These are phyloP conservation scores for Trichomalopsis sarcophagae DNA, from an alignment of 1,140 invertebrate species.

Conservation along the genomic window DNA sequence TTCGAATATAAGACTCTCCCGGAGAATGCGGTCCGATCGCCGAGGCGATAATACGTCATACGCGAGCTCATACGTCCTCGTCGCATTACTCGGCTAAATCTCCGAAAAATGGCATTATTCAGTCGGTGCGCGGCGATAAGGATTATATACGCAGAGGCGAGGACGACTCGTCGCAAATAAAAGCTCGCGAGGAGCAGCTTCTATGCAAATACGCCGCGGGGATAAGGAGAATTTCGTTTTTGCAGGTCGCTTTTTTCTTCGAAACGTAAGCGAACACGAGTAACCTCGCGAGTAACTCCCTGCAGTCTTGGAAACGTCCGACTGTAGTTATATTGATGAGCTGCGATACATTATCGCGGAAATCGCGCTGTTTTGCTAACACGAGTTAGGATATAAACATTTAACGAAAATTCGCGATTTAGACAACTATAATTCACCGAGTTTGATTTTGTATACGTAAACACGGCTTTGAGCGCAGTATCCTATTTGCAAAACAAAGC, in stretches of 20 bases:
- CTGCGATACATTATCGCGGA: neutral
- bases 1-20: conserved; percentile 61
- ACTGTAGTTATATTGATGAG: neutral
- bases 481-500: neutral
- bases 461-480: neutral
- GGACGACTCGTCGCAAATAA: conserved; percentile 3
- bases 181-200: conserved; percentile 1
- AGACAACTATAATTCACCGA: too few relatives aligned
- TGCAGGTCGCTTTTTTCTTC: neutral
- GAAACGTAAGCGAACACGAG: neutral
- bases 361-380: neutral
- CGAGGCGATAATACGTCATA: conserved; percentile 64
- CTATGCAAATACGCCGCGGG: conserved; percentile 28
- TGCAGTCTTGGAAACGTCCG: too few relatives aligned
- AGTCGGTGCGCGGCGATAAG: conserved; percentile 26
- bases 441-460: neutral
- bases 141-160: conserved; percentile 19
- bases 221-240: neutral
- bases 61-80: conserved; percentile 34
- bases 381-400: neutral
- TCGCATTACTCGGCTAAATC: conserved; percentile 43
- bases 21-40: conserved; percentile 64
- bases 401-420: too few relatives aligned
- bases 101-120: conserved; percentile 44
- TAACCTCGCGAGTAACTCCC: too few relatives aligned